Evolutionary conservation across 2,113 vertebrate genomes (phyloP).

Genomic region (Psittacula cyanocephala): DNA sequence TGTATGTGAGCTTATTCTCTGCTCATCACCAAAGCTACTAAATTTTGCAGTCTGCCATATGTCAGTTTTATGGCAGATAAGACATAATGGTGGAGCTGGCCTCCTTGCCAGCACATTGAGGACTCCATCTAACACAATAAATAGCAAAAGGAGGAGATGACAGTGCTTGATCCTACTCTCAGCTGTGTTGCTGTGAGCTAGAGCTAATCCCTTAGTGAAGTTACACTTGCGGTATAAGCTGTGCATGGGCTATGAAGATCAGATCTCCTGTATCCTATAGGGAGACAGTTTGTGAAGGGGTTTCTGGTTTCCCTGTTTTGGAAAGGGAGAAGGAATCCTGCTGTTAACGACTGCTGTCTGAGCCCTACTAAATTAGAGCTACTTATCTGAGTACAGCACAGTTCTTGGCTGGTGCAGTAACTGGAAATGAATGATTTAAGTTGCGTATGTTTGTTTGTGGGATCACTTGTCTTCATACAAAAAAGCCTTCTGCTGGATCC

Average conservation of each 20-base stretch:
- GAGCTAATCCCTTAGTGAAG: neutral
- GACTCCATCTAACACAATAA: neutral
- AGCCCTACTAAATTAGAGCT: constrained; percentile 23
- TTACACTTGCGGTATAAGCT: neutral
- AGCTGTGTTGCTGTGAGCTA: neutral
- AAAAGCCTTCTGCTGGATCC: neutral
- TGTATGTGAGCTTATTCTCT: neutral
- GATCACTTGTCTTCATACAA: neutral
- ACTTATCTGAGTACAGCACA: neutral
- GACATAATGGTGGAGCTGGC: neutral
- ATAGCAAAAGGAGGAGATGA: neutral
- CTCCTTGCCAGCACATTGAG: neutral
- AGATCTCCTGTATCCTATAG: neutral
- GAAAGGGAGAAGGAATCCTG: neutral
- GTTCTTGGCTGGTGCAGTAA: neutral
- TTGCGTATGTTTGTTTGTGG: neutral
- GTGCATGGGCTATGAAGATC: neutral
- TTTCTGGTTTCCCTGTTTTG: constrained; percentile 18
- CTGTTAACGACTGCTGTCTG: neutral
- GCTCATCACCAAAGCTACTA: neutral
- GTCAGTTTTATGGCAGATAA: neutral
- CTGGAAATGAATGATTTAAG: neutral
- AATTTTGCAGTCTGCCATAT: neutral
- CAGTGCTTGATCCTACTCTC: neutral
- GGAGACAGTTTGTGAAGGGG: neutral